A percentile compares a stretch with the other conserved stretches of the same genome.
These are phyloP conservation scores for Halcyon senegalensis DNA, from an alignment of 2,113 vertebrate genomes.

Conservation along the genomic window DNA sequence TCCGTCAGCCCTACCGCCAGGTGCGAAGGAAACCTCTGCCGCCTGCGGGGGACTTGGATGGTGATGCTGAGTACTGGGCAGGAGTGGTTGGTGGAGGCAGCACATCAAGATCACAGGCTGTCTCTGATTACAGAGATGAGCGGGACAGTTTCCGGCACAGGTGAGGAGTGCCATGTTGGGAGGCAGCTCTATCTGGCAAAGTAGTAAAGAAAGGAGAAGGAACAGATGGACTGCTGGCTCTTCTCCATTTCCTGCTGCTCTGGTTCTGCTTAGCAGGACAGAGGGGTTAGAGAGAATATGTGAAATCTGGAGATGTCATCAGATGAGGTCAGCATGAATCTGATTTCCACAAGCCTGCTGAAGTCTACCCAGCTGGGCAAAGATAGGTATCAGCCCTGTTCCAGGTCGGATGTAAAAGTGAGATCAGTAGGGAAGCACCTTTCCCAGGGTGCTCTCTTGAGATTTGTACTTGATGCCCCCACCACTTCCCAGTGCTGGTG, in stretches of 20 bases:
- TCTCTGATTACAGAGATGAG: constrained; percentile 77
- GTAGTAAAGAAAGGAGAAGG: background rate
- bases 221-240: background rate
- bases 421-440: background rate
- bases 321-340: background rate
- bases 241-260: background rate
- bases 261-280: background rate
- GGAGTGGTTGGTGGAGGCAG: constrained; percentile 68
- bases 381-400: background rate
- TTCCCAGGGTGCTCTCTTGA: background rate
- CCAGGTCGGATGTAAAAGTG: background rate
- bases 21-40: constrained; percentile 88
- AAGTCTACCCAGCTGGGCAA: background rate
- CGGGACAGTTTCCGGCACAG: constrained; percentile 77
- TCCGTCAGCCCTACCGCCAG: constrained; percentile 88
- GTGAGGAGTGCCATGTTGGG: constrained; percentile 14
- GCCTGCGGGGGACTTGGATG: constrained; percentile 81
- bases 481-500: background rate
- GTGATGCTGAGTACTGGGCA: constrained; percentile 76
- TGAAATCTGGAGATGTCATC: background rate
- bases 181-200: background rate
- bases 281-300: background rate
- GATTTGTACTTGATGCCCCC: background rate
- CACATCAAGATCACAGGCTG: constrained; percentile 72
- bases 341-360: background rate